Evolutionary conservation across 2,888 invertebrate species (phyloP).

Genomic region (Melieria picta): DNA sequence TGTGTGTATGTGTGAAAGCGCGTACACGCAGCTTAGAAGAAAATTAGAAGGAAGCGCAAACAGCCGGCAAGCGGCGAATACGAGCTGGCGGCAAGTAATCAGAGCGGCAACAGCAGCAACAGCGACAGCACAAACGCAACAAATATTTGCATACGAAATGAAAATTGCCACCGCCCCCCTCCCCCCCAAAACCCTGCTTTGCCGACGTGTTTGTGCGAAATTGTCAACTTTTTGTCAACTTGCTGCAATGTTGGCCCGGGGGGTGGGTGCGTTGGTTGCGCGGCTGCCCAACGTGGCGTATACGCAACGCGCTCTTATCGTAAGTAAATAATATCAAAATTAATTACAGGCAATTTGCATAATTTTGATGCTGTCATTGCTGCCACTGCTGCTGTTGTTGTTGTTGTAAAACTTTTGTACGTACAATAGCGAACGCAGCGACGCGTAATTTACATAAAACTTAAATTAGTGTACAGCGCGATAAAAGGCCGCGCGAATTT

Average conservation of each 20-base stretch:
- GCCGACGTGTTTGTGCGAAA: neutral
- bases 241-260: neutral
- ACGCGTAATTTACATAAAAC: constrained; percentile 33
- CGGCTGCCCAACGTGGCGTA: constrained; percentile 5
- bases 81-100: neutral
- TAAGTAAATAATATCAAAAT: constrained; percentile 37
- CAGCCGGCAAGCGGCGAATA: neutral
- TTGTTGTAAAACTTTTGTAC: constrained; percentile 18
- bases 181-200: neutral
- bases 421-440: neutral
- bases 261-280: neutral
- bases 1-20: neutral
- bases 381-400: neutral
- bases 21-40: no score
- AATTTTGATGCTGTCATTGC: constrained; percentile 27
- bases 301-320: constrained; percentile 31
- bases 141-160: constrained; percentile 41
- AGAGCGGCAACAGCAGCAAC: constrained; percentile 1
- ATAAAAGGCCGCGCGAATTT: neutral
- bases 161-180: constrained; percentile 10
- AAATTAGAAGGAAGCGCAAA: neutral
- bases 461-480: constrained; percentile 24
- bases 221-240: neutral
- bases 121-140: constrained; percentile 17
- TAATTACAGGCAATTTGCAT: constrained; percentile 41